Conservation (phyloP, 2,888 invertebrate species). For the Drosophila leonis region DNA sequence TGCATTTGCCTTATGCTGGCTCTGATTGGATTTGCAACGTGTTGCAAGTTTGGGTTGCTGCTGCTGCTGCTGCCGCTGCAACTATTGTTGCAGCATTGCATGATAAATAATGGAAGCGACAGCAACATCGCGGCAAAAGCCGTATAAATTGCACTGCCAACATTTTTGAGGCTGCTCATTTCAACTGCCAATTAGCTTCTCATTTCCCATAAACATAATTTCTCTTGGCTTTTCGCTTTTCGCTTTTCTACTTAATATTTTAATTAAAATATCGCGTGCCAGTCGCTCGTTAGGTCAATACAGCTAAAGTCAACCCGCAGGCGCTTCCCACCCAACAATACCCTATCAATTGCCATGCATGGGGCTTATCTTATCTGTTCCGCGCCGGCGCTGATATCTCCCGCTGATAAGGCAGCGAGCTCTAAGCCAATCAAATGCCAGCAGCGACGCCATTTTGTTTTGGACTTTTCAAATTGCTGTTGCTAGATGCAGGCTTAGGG, state of each 20-base stretch:
- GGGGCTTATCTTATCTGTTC: constrained; percentile 67
- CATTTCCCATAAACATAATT: constrained; percentile 13
- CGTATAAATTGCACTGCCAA: constrained; percentile 26
- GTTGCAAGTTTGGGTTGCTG: constrained; percentile 23
- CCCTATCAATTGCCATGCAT: constrained; percentile 13
- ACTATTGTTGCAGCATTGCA: constrained; percentile 48
- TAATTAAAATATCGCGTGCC: constrained; percentile 75
- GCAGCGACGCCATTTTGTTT: constrained; percentile 72
- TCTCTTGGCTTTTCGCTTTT: constrained; percentile 7
- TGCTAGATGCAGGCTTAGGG: constrained; percentile 24
- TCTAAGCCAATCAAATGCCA: constrained; percentile 61
- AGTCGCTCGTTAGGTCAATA: constrained; percentile 26
- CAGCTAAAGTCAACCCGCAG: neutral
- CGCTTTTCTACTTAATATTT: constrained; percentile 48
- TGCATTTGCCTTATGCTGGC: constrained; percentile 47
- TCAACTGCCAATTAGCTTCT: constrained; percentile 52
- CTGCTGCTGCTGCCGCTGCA: constrained; percentile 15
- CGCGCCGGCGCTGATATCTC: constrained; percentile 67
- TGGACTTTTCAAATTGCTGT: constrained; percentile 20
- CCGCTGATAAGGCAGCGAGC: constrained; percentile 52
- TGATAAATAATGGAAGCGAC: constrained; percentile 45
- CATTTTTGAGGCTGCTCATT: constrained; percentile 29
- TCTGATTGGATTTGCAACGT: constrained; percentile 71
- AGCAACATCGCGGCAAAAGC: constrained; percentile 1
- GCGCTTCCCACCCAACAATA: neutral